Percentiles rank a stretch among this genome's conserved stretches.
Conservation (phyloP, 2,797 vertebrate genomes). For the Babyrousa celebensis region DNA sequence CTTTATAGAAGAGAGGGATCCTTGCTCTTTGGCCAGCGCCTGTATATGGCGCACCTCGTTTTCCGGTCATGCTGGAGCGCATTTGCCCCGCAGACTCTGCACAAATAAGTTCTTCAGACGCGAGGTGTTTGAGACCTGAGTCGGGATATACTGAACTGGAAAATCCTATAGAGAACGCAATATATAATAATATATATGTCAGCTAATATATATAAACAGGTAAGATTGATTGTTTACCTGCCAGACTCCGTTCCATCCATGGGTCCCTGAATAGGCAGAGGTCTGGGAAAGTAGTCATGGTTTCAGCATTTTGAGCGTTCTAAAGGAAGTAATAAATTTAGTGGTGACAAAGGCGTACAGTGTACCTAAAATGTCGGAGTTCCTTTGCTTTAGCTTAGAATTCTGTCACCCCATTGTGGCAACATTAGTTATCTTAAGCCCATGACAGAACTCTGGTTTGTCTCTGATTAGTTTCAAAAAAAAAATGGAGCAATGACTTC, state of each 20-base stretch:
- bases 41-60: too few species aligned
- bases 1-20: background rate
- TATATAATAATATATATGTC: background rate
- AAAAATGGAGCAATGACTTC: background rate
- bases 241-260: background rate
- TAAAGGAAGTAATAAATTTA: background rate
- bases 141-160: background rate
- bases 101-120: background rate
- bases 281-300: background rate
- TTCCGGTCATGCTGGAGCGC: background rate
- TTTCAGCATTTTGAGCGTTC: background rate
- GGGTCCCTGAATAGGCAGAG: background rate
- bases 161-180: background rate
- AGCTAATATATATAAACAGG: background rate
- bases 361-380: background rate
- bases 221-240: background rate
- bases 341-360: background rate
- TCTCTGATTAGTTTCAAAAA: background rate
- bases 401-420: fast-evolving
- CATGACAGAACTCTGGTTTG: background rate
- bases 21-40: background rate
- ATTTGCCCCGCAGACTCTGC: background rate
- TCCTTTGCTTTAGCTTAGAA: background rate
- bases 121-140: background rate
- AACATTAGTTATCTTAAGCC: background rate